Percentiles rank a stretch among this genome's conserved stretches.
Evolutionary conservation across 2,113 vertebrate genomes (phyloP).

Genomic region (Eonycteris spelaea): DNA sequence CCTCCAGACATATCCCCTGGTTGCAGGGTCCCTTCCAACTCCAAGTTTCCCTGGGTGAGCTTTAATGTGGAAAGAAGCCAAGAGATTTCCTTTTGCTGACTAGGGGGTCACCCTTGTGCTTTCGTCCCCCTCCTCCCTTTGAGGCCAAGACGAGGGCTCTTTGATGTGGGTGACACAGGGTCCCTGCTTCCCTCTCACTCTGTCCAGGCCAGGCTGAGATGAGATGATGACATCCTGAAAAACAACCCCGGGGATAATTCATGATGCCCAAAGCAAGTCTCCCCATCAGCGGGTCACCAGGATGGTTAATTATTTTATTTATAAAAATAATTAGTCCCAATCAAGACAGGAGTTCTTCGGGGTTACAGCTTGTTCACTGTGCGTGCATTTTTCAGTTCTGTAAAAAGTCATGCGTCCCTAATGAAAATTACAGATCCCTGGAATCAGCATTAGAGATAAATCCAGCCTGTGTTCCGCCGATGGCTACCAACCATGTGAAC

Average conservation of each 20-base stretch:
- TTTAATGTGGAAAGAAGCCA: not conserved
- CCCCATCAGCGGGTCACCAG: slow-evolving; percentile 29
- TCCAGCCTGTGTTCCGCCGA: slow-evolving; percentile 54
- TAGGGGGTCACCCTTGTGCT: not conserved
- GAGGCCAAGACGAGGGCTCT: not conserved
- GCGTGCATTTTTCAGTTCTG: slow-evolving; percentile 75
- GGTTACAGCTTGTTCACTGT: slow-evolving; percentile 81
- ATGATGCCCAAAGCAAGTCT: slow-evolving; percentile 62
- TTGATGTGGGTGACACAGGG: no score
- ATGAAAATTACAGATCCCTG: slow-evolving; percentile 79
- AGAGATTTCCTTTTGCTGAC: not conserved
- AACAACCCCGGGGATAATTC: slow-evolving; percentile 59
- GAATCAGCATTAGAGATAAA: slow-evolving; percentile 72
- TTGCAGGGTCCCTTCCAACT: not conserved
- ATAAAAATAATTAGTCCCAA: slow-evolving; percentile 85
- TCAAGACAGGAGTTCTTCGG: slow-evolving; percentile 81
- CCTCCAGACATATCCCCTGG: not conserved
- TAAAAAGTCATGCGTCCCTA: slow-evolving; percentile 74
- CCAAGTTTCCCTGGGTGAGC: not conserved
- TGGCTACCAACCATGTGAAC: slow-evolving; percentile 60
- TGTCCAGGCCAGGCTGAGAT: not conserved
- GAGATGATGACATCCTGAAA: slow-evolving; percentile 56
- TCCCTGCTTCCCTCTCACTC: not conserved
- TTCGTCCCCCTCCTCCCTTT: fast-evolving
- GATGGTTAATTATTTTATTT: slow-evolving; percentile 82